Evolutionary conservation across 2,888 invertebrate genomes (phyloP).

Genomic region (Brenthis ino): DNA sequence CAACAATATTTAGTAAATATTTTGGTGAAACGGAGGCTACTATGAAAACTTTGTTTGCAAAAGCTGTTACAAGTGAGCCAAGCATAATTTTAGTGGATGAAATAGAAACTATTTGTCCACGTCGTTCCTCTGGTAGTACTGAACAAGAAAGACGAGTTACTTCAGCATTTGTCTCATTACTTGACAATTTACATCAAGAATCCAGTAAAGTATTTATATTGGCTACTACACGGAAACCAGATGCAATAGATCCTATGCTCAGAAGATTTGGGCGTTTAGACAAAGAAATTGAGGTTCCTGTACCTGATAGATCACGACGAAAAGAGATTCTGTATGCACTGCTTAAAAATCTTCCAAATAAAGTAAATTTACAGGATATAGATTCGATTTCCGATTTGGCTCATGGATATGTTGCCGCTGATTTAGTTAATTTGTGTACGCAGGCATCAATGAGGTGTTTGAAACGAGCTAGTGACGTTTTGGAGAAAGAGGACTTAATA

Average conservation of each 20-base stretch:
- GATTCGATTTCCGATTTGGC: slow-evolving; percentile 86
- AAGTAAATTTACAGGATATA: slow-evolving; percentile 81
- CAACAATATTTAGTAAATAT: slow-evolving; percentile 89
- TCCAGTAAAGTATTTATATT: slow-evolving; percentile 85
- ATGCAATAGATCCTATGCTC: slow-evolving; percentile 87
- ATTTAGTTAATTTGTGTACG: slow-evolving; percentile 89
- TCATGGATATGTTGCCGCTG: slow-evolving; percentile 96
- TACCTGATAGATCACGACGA: slow-evolving; percentile 86
- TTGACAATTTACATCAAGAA: slow-evolving; percentile 84
- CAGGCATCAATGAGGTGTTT: slow-evolving; percentile 86
- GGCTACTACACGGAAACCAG: slow-evolving; percentile 89
- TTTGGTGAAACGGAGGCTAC: slow-evolving; percentile 89
- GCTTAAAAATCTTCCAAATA: slow-evolving; percentile 80
- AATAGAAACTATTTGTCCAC: slow-evolving; percentile 90
- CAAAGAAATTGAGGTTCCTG: slow-evolving; percentile 89
- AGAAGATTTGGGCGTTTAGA: slow-evolving; percentile 92
- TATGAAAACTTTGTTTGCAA: slow-evolving; percentile 85
- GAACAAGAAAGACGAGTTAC: slow-evolving; percentile 89
- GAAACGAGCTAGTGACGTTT: slow-evolving; percentile 64
- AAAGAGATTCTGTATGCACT: slow-evolving; percentile 86
- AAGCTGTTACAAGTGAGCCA: slow-evolving; percentile 87
- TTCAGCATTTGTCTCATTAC: slow-evolving; percentile 81
- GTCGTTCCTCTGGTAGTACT: slow-evolving; percentile 78
- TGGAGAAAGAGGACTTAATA: slow-evolving; percentile 81
- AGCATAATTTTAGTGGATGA: slow-evolving; percentile 92